Evolutionary conservation across 2,797 vertebrate genomes (phyloP), one percentile per base, ranked within the genome.

Genomic region (Apodemus agrarius): DNA sequence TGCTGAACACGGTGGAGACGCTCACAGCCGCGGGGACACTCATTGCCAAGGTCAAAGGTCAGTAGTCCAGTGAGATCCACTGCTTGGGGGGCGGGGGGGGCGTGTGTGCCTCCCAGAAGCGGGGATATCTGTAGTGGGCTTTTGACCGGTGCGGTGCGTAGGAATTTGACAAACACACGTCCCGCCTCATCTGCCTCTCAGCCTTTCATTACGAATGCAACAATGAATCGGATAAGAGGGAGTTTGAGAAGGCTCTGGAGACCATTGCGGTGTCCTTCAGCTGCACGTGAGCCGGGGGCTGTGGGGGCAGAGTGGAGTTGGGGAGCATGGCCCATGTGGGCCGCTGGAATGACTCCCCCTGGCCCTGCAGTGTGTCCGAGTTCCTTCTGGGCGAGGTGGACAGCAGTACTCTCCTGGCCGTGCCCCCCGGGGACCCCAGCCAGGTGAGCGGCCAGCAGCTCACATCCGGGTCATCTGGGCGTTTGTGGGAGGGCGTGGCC

Each of bases 351-450:
- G 40, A 88, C 83, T 40, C n/a, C 65, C n/a, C 12, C 84, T n/a
- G 21, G 14, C 63, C 74, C 82, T 3, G 10, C 97, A 99, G 99
- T 1, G 99, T 99, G 91, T 99, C 99, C 0, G 99, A 99, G 90
- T 99, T 99, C 98, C 99, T 99, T 98, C 99, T 99, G 99, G 99
- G 99, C 3, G 99, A 99, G 96, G 99, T 99, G 97, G 99, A 99
- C 98, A 99, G 99, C 98, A 99, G 99, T 98, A 99, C 99, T 0
- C 97, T 99, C 95, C 99, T 99, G 96, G 99, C 99, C 0, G 98
- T 99, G 97, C 99, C 99, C n/a, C 99, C 98, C 1, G 99, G 99
- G 0, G 99, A 99, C 98, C 99, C 99, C 95, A 99, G 99, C 98
- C 99, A 99, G 99, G 99, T 99, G 98, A 99, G 99, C 0, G 7